Conservation (phyloP, 2,113 vertebrate genomes). For the Copsychus sechellarum region DNA sequence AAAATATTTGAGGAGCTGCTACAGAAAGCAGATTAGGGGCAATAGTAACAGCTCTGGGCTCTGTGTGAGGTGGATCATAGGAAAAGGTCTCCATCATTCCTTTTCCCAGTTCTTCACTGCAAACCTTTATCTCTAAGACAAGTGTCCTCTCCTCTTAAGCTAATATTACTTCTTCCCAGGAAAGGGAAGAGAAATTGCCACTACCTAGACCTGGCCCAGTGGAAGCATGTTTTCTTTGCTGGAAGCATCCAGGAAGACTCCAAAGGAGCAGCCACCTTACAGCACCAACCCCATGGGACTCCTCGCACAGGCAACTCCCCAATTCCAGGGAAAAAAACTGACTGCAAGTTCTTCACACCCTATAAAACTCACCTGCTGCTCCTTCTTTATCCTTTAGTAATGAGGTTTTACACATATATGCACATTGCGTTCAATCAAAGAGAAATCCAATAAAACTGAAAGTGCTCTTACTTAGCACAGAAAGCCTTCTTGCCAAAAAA, state of each 20-base stretch:
- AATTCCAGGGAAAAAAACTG: not conserved
- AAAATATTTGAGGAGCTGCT: not conserved
- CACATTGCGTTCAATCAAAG: not conserved
- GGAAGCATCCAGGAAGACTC: not conserved
- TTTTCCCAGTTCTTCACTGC: not conserved
- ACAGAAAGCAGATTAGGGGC: not conserved
- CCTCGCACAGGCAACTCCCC: rapidly evolving
- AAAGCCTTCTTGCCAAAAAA: slow-evolving; percentile 10
- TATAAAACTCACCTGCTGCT: slow-evolving; percentile 26
- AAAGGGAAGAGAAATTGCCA: not conserved
- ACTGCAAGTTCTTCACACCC: not conserved
- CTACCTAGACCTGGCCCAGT: not conserved
- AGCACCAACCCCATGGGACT: not conserved
- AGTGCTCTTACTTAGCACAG: not conserved
- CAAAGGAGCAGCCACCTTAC: not conserved
- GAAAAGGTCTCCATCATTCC: not conserved
- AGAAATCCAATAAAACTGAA: not conserved
- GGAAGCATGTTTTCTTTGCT: not conserved
- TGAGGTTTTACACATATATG: not conserved
- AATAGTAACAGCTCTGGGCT: not conserved
- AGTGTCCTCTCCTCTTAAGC: not conserved
- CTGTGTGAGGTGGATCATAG: not conserved
- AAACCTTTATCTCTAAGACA: not conserved
- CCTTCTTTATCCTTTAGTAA: slow-evolving; percentile 9
- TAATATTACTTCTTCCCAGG: not conserved